These are phyloP conservation scores for Drosophila nr. perissopoda DNA, from an alignment of 2,888 invertebrate genomes.

Conservation along the genomic window DNA sequence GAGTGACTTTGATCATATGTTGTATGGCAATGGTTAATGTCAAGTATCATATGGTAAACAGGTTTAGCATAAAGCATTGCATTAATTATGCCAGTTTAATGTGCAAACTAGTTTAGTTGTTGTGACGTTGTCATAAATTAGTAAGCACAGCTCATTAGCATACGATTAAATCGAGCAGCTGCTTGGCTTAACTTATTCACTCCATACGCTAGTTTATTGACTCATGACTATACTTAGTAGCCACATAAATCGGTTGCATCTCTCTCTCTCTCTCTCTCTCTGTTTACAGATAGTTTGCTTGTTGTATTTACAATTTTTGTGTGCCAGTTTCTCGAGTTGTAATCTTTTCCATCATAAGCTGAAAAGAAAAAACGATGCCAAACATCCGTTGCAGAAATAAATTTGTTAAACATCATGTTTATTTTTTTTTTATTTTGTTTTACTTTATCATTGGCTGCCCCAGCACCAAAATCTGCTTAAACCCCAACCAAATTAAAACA, in stretches of 20 bases:
- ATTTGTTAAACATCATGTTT: slow-evolving; percentile 38
- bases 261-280: background rate
- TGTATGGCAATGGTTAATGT: slow-evolving; percentile 33
- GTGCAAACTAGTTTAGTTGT: slow-evolving; percentile 46
- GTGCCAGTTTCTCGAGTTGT: slow-evolving; percentile 45
- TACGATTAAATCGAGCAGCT: slow-evolving; percentile 22
- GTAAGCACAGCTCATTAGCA: slow-evolving; percentile 41
- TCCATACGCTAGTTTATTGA: background rate
- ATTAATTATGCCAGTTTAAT: slow-evolving; percentile 50
- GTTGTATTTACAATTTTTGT: slow-evolving; percentile 28
- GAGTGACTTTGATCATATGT: slow-evolving; percentile 42
- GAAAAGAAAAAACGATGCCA: slow-evolving; percentile 57
- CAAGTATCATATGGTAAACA: slow-evolving; percentile 36
- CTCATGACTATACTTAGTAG: background rate
- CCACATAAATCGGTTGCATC: slow-evolving; percentile 2
- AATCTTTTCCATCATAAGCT: slow-evolving; percentile 40
- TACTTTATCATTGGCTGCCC: background rate
- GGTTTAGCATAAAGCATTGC: slow-evolving; percentile 45
- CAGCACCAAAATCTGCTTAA: background rate
- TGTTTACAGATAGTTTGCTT: slow-evolving; percentile 17
- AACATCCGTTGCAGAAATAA: slow-evolving; percentile 59
- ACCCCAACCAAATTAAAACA: slow-evolving; percentile 46
- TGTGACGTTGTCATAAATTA: slow-evolving; percentile 41
- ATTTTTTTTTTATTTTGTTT: background rate
- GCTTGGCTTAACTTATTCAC: slow-evolving; percentile 1